These are phyloP conservation scores for Pycnomerus fuliginosus DNA, from an alignment of 2,888 invertebrate genomes.

Conservation along the genomic window DNA sequence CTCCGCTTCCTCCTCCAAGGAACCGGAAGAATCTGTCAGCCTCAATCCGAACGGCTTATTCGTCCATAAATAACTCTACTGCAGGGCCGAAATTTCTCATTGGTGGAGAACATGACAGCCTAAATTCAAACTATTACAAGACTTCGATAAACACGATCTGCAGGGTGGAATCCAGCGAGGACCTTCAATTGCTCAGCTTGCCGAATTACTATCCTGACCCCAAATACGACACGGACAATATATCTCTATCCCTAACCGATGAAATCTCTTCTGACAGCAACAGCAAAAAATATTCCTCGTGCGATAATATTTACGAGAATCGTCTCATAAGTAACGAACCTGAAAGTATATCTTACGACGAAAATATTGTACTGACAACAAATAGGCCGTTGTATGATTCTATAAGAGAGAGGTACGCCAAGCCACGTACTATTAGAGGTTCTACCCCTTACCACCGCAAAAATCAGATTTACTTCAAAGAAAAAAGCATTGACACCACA, in stretches of 20 bases:
- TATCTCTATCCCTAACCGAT: constrained; percentile 50
- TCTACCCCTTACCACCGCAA: constrained; percentile 39
- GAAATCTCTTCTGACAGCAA: constrained; percentile 45
- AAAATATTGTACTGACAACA: constrained; percentile 47
- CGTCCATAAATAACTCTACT: constrained; percentile 18
- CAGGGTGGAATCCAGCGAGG: constrained; percentile 39
- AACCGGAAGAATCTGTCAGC: constrained; percentile 11
- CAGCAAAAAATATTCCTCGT: constrained; percentile 49
- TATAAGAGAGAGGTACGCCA: constrained; percentile 32
- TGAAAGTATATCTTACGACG: constrained; percentile 48
- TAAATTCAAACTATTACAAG: constrained; percentile 61
- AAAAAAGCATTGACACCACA: constrained; percentile 30
- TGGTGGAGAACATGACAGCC: constrained; percentile 53
- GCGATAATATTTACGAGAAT: constrained; percentile 27
- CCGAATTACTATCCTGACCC: constrained; percentile 52
- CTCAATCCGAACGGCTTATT: constrained; percentile 11
- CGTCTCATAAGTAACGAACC: constrained; percentile 31
- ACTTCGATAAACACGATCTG: constrained; percentile 55
- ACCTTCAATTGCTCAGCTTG: constrained; percentile 43
- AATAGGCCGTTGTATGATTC: constrained; percentile 43
- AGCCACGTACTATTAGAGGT: constrained; percentile 47
- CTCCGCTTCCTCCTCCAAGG: constrained; percentile 27
- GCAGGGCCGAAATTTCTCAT: constrained; percentile 19
- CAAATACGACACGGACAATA: constrained; percentile 56
- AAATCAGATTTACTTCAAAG: constrained; percentile 29